Evolutionary conservation across 2,888 invertebrate genomes (phyloP).

Genomic region (Eupithecia inturbata): DNA sequence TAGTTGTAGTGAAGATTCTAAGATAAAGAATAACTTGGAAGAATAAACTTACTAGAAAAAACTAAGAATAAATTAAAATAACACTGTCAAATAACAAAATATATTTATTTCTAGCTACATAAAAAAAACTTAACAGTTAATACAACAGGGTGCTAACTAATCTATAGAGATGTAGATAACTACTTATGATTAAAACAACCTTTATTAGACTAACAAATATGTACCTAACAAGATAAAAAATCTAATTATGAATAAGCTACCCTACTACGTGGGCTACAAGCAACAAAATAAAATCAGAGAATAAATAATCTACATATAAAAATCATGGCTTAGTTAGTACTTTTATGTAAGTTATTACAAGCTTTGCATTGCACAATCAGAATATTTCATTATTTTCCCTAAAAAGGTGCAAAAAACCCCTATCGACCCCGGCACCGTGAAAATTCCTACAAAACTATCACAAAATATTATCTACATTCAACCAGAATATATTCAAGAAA

Average conservation of each 20-base stretch:
- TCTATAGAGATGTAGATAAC: neutral
- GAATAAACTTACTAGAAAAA: too few species aligned
- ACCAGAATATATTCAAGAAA: neutral
- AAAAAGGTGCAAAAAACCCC: neutral
- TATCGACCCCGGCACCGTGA: neutral
- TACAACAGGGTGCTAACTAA: neutral
- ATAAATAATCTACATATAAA: neutral
- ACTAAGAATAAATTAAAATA: slow-evolving; percentile 29
- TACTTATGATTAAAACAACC: slow-evolving; percentile 11
- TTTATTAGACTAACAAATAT: slow-evolving; percentile 14
- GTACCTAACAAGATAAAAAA: slow-evolving; percentile 5
- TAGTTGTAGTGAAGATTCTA: neutral
- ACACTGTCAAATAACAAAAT: slow-evolving; percentile 37
- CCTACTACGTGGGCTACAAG: neutral
- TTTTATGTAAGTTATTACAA: neutral
- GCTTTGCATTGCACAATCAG: slow-evolving; percentile 2
- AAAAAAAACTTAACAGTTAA: slow-evolving; percentile 24
- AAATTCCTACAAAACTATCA: neutral
- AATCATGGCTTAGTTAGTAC: neutral
- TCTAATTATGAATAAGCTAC: neutral
- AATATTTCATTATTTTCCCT: neutral
- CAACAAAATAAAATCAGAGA: neutral
- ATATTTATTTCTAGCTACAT: slow-evolving; percentile 35
- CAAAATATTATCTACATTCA: too few species aligned
- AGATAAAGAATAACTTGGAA: slow-evolving; percentile 5